Base-by-base conservation (phyloP, 2,797 vertebrate species). In the Basileuterus tristriatus region DNA sequence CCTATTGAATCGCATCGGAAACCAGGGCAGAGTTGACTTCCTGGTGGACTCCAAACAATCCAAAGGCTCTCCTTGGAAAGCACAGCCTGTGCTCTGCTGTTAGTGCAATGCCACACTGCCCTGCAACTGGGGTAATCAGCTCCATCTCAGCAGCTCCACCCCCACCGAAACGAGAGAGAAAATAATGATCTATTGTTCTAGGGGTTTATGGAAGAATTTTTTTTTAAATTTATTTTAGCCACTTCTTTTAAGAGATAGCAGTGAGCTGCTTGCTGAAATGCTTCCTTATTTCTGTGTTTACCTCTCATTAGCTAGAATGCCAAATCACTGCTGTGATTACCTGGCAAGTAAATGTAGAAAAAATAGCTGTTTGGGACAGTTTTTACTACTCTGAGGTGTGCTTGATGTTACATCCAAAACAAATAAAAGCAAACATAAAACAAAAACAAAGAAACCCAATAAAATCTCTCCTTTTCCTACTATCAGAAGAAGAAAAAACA, bases 1-100 rank as follows among this genome's bases (percentile, higher is more conserved):
- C 87, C 97, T 95, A 92, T 97, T 98, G 97, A 98, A 97, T 97
- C 68, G 13, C 71, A 46, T 97, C 96, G 97, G 98, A 98, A 98
- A 97, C 93, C 85, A 94, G 98, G 97, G 97, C 97, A 98, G 97
- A 96, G 96, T 95, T 96, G 94, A 97, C 97, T 98, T 98, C 98
- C 98, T 98, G 97, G 95, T 81, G 90, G 94, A 83, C 93, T 96
- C 94, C 79, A 97, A 97, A 98, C 97, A 98, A 98, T 98, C 95
- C 94, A 96, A 94, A 94, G 92, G 70, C 87, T 91, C 88, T 95
- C 94, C 90, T 92, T 89, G 89, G 96, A 95, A 95, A 92, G 95
- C 97, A 95, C 95, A 97, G 97, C 77, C 81, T 95, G 97, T 92
- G 94, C 95, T 97, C 55, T 55, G 53, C 68, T 97, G 88, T 97